Base-by-base conservation (phyloP, 1,140 invertebrate species). In the Calliphora vicina region DNA sequence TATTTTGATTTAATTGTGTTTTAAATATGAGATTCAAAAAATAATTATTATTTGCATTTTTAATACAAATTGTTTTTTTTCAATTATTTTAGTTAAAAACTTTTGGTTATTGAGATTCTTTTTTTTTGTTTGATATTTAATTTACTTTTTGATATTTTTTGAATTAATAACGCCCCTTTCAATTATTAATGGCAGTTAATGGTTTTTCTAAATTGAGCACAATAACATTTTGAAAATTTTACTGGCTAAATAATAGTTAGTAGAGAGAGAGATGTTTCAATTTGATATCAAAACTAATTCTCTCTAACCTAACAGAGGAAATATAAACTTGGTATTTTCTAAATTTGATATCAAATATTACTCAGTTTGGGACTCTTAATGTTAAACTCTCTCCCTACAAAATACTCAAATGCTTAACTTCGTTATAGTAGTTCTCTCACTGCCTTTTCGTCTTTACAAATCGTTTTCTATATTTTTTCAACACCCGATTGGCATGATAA, bases 401-500 rank as follows among this genome's bases (percentile, higher is more conserved):
- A n/a, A n/a, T n/a, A n/a, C n/a, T n/a, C n/a, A n/a, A n/a, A n/a
- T n/a, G n/a, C n/a, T n/a, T n/a, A n/a, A n/a, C n/a, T n/a, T n/a
- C n/a, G n/a, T n/a, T n/a, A n/a, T n/a, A n/a, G n/a, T n/a, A 35
- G 5, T 17, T 57, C n/a, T 57, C 12, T 25, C 23, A 78, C 3
- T 20, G 35, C 35, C 35, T 78, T 23, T 43, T 13, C 12, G 9
- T 45, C 20, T 78, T 78, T 12, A 78, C 8, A 3, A 20, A 45
- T 13, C 74, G 6, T 43, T 78, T 78, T 50, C 85, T 86, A 81
- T 90, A 90, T 82, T 90, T 90, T 72, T 85, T 85, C 72, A 90
- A 81, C 27, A 90, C 78, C 0, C 87, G 85, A 84, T 89, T 88
- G 74, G 85, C 88, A 43, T 89, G 86, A 72, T 88, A 84, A 80